phyloP scores from a whole-genome alignment of 2,113 vertebrate genomes.

The Sinosuthora webbiana region DNA sequence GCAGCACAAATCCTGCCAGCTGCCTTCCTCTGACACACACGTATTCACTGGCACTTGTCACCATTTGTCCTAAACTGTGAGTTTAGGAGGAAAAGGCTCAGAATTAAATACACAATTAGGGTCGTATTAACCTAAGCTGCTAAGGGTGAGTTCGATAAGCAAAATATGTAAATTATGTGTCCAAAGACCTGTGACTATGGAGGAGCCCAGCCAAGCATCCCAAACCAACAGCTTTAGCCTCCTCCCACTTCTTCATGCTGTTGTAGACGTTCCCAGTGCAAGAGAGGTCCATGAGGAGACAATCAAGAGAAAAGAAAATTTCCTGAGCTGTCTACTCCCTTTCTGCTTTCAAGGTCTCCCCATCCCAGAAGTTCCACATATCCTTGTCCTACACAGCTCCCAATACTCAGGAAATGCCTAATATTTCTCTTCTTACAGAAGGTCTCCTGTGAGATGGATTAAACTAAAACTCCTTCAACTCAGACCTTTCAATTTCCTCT shows the following conservation, averaged over 20 bases:
- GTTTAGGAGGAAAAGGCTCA: background rate
- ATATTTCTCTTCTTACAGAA: background rate
- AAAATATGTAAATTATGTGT: background rate
- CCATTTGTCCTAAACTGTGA: background rate
- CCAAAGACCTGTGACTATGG: background rate
- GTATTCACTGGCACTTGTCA: background rate
- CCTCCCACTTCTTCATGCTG: background rate
- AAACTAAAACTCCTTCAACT: background rate
- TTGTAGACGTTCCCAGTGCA: background rate
- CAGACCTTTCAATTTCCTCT: constrained; percentile 7
- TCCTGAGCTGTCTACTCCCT: background rate
- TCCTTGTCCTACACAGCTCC: background rate
- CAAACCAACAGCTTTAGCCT: background rate
- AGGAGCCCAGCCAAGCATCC: background rate
- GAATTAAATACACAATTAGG: background rate
- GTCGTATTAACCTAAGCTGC: background rate
- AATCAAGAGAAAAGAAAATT: background rate
- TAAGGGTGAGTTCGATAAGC: background rate
- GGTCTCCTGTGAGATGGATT: background rate
- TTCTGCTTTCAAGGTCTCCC: background rate
- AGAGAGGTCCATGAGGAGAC: background rate
- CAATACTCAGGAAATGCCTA: background rate
- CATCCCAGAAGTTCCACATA: background rate
- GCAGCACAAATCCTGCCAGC: background rate
- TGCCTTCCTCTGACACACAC: background rate